Base-by-base conservation (phyloP, 2,113 vertebrate species). In the Setophaga coronata region DNA sequence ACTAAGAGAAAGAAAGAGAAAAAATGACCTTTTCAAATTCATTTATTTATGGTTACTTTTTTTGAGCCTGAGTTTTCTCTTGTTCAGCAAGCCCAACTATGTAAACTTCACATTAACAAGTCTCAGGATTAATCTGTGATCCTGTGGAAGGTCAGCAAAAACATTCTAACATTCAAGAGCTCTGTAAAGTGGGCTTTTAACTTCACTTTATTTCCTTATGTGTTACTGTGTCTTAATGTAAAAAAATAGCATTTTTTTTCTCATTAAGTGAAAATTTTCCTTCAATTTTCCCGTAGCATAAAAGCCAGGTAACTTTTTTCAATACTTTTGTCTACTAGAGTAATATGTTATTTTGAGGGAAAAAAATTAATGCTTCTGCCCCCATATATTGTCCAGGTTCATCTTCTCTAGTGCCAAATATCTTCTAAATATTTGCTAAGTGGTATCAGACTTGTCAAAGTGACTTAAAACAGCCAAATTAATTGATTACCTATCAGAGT, bases 221-320 rank as follows among this genome's bases (percentile, higher is more conserved):
- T 17, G 10, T 40, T 45, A 43, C 14, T 23, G 3, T 45, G 6
- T 18, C 36, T 57, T 71, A 73, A 36, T 31, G 10, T 53, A 7
- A 67, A 58, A 54, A 61, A 34, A 20, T 9, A 70, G 25, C 5
- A 17, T 60, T 48, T 36, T 0, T 0, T 66, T 17, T 2, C 45
- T 57, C 7, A 16, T 45, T 40, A 67, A 33, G 3, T 40, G 15
- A 78, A 56, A 69, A 9, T 54, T 79, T 74, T 74, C 14, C 6
- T 28, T 45, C 0, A 0, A 6, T 90, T 83, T 67, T 73, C 10
- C 34, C 16, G 18, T 19, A 53, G 4, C 1, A 5, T 21, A 29
- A 36, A 62, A 67, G 58, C 2, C 11, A 66, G 21, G 12, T 73
- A 31, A 72, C 34, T 14, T 50, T 45, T 40, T 8, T 73, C 9